These are phyloP conservation scores for Porites lobata DNA, from an alignment of 92 coral and sea anemone species.

Conservation along the genomic window DNA sequence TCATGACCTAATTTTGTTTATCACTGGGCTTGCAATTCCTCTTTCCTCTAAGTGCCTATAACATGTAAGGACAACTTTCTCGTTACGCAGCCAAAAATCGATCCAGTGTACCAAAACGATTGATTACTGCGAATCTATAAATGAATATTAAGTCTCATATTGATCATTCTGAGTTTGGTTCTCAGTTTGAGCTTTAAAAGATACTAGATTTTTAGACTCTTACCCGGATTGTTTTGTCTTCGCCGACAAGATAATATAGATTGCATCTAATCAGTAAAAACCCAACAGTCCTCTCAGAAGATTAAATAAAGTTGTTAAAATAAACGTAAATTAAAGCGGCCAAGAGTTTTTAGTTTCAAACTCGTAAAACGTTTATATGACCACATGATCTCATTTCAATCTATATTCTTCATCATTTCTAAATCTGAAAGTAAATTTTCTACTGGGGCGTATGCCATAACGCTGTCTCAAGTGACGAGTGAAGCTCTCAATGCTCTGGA, in stretches of 20 bases:
- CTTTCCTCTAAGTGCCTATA: background rate
- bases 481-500: background rate
- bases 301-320: background rate
- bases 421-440: constrained; percentile 32
- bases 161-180: background rate
- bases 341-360: background rate
- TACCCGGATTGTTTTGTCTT: background rate
- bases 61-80: background rate
- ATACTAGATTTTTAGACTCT: background rate
- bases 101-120: background rate
- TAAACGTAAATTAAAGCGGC: background rate
- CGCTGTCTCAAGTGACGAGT: background rate
- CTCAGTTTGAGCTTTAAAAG: background rate
- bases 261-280: background rate
- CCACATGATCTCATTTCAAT: constrained; percentile 43
- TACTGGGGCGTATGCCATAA: constrained; percentile 33
- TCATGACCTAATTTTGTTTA: constrained; percentile 10
- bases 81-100: background rate
- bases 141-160: background rate
- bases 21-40: background rate
- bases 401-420: constrained; percentile 57
- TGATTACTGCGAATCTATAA: background rate
- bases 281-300: background rate
- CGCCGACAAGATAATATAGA: background rate
- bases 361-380: constrained; percentile 23